A percentile compares a stretch with the other conserved stretches of the same genome.
These are phyloP conservation scores for Phaethornis superciliosus DNA, from an alignment of 2,113 vertebrate genomes.

Conservation along the genomic window DNA sequence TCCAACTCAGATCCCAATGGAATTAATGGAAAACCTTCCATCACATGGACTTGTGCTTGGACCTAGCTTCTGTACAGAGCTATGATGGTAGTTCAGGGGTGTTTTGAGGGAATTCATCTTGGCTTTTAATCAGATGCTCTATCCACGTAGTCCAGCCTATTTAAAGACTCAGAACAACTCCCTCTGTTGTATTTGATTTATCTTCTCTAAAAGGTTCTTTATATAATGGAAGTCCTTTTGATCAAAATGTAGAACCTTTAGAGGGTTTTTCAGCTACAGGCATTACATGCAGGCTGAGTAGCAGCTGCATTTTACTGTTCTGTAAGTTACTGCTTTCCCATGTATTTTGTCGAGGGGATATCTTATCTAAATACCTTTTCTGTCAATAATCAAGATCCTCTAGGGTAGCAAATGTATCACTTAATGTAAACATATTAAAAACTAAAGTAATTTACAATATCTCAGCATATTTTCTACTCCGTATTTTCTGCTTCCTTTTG, in stretches of 20 bases:
- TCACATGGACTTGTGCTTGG: neutral
- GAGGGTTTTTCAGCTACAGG: neutral
- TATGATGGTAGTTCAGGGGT: neutral
- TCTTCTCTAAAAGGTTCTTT: neutral
- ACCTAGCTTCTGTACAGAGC: neutral
- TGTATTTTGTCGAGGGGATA: constrained; percentile 31
- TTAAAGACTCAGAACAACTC: neutral
- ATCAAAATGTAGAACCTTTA: neutral
- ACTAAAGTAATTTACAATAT: neutral
- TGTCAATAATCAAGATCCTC: constrained; percentile 23
- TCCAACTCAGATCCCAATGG: neutral
- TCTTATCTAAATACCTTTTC: neutral
- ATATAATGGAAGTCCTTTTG: constrained; percentile 29
- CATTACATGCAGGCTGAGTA: constrained; percentile 42
- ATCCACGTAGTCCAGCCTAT: neutral
- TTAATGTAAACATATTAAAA: neutral
- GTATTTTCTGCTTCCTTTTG: neutral
- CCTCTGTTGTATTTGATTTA: neutral
- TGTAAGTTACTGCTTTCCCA: constrained; percentile 57
- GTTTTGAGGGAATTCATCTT: neutral
- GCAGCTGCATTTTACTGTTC: constrained; percentile 54
- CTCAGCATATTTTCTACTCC: neutral
- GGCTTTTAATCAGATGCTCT: neutral
- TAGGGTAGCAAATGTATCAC: neutral
- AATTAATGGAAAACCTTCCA: constrained; percentile 25